Conservation (phyloP, 1,140 invertebrate species). For the Eriocheir sinensis region DNA sequence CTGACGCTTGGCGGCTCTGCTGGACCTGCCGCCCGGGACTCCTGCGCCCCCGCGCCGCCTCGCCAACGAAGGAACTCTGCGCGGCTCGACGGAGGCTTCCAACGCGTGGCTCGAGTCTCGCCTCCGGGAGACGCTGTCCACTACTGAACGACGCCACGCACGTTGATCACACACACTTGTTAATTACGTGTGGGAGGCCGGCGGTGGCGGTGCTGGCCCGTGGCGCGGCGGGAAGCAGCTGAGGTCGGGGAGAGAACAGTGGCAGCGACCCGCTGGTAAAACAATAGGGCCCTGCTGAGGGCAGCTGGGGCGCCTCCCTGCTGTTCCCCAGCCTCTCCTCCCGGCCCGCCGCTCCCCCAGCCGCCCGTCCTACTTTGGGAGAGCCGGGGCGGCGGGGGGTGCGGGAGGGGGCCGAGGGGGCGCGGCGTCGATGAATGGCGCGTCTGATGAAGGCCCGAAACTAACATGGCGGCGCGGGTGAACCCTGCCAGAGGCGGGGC, state of each 20-base stretch:
- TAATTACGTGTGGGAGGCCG: conserved; percentile 20
- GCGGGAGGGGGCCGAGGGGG: conserved; percentile 33
- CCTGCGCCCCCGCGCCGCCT: neutral
- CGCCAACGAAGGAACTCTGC: neutral
- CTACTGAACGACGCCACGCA: conserved; percentile 10
- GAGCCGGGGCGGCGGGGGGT: conserved; percentile 2
- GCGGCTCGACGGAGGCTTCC: neutral
- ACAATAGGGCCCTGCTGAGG: conserved; percentile 55
- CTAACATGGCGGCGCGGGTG: conserved; percentile 49
- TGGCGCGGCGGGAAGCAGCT: conserved; percentile 35
- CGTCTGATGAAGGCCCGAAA: conserved; percentile 53
- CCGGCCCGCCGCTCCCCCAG: neutral
- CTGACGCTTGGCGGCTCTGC: neutral
- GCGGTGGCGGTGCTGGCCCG: conserved; percentile 23
- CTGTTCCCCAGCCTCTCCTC: conserved; percentile 34
- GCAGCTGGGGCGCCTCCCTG: conserved; percentile 47
- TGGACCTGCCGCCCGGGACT: neutral
- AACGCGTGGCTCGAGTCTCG: neutral
- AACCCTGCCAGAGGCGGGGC: conserved; percentile 16
- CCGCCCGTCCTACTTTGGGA: conserved; percentile 39
- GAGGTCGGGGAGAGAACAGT: conserved; percentile 32
- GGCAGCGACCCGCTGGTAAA: conserved; percentile 32
- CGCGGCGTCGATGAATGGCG: conserved; percentile 64
- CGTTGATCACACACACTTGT: conserved; percentile 10
- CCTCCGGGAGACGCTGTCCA: neutral